Evolutionary conservation across 2,888 invertebrate genomes (phyloP), one percentile per base, ranked within the genome.

Genomic region (Seira musarum): DNA sequence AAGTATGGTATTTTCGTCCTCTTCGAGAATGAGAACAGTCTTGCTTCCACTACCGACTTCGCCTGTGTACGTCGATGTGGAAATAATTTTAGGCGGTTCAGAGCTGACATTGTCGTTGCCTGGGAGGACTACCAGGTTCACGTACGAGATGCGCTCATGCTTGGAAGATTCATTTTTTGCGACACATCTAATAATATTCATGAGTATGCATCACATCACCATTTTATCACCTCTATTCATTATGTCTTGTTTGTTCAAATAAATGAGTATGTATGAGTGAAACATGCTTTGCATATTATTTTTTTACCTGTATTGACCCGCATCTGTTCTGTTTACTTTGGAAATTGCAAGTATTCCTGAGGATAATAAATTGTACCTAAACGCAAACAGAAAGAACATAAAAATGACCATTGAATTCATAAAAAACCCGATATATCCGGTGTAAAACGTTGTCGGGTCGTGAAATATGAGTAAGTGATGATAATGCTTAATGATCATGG

Each of bases 281-380:
- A 6, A 10, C 3, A 15, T 66, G 6, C 15, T 24, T 25, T 30
- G 19, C 22, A 15, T 25, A 8, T 30, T 5, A 15, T 65, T 30
- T 30, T 25, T 30, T 30, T 79, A 85, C 85, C 82, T 82, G 78
- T 82, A 85, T 66, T 66, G 74, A 64, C 84, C 84, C 22, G 82
- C 80, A 78, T 85, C 85, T 2, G 80, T 61, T 19, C 61, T 53
- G 71, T 71, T 80, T 46, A 83, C 75, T 68, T 76, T 75, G 53
- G 80, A 75, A 83, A 86, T 84, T 30, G 82, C 79, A 66, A 86
- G 83, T 73, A 74, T 82, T 35, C 85, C 86, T 80, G 86, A 83
- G 74, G 82, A 77, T 70, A 85, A 81, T 65, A 84, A 69, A 69
- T 82, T 84, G 81, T 79, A 82, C 76, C 83, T 85, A 57, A 22